A percentile compares a stretch with the other conserved stretches of the same genome.
Conservation (phyloP, 2,888 invertebrate genomes). For the Lasioglossum villosulum region DNA sequence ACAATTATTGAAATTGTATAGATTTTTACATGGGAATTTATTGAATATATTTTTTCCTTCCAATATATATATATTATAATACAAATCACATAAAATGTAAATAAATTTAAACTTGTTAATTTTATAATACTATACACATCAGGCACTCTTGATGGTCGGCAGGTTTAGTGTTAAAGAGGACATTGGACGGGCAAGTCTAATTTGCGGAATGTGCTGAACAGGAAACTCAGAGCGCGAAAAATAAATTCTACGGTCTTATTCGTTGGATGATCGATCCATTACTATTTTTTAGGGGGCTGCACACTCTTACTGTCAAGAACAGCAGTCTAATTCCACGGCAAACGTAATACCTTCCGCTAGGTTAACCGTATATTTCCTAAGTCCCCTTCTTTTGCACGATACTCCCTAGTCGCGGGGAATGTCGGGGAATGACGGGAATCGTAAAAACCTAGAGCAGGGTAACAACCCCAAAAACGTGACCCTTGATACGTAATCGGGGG, state of each 20-base stretch:
- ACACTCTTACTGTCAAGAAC: slow-evolving; percentile 24
- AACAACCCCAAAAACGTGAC: slow-evolving; percentile 53
- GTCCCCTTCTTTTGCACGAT: slow-evolving; percentile 56
- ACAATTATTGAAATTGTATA: neutral
- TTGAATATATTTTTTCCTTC: too few species aligned
- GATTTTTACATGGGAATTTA: neutral
- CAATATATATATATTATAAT: too few species aligned
- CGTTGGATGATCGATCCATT: slow-evolving; percentile 44
- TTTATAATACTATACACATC: too few species aligned
- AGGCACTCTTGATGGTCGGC: too few species aligned
- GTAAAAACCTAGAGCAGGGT: slow-evolving; percentile 40
- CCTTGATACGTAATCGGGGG: slow-evolving; percentile 39
- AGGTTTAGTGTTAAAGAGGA: neutral
- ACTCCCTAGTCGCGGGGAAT: slow-evolving; percentile 38
- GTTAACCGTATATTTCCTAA: slow-evolving; percentile 75
- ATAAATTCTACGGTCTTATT: slow-evolving; percentile 15
- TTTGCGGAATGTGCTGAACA: neutral
- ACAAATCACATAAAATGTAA: too few species aligned
- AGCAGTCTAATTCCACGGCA: slow-evolving; percentile 68
- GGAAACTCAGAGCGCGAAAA: neutral
- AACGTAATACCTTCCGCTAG: slow-evolving; percentile 76
- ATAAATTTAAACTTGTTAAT: too few species aligned
- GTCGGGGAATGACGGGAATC: slow-evolving; percentile 19
- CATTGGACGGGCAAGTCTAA: neutral
- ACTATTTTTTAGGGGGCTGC: slow-evolving; percentile 41